phyloP scores from a whole-genome alignment of 2,113 vertebrate genomes.

The Apaloderma vittatum region DNA sequence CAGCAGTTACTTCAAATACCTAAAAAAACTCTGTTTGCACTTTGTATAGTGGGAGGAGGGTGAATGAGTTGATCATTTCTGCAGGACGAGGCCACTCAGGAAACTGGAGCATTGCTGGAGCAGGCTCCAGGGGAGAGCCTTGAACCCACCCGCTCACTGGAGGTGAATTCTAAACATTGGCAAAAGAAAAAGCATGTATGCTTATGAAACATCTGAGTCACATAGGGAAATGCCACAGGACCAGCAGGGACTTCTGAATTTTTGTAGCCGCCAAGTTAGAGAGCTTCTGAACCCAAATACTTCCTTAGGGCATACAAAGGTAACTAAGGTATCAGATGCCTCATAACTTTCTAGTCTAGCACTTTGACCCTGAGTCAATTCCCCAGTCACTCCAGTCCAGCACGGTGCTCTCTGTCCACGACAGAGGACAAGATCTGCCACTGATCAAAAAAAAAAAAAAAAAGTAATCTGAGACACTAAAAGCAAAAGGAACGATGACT shows the following conservation, averaged over 20 bases:
- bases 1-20: not conserved
- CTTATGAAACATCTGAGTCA: accelerated
- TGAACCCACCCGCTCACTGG: not conserved
- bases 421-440: not conserved
- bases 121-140: not conserved
- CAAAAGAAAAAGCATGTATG: accelerated
- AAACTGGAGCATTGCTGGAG: not conserved
- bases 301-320: not conserved
- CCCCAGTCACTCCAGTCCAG: not conserved
- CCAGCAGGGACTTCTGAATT: not conserved
- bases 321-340: not conserved
- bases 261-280: not conserved
- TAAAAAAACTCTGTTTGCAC: not conserved
- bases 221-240: accelerated
- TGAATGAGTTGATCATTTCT: not conserved
- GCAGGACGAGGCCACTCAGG: not conserved
- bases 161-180: not conserved
- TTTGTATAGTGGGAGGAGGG: not conserved
- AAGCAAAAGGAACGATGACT: not conserved
- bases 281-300: not conserved
- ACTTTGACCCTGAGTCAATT: not conserved
- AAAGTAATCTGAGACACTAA: not conserved
- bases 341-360: not conserved
- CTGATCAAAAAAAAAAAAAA: not conserved
- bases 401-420: not conserved